Evolutionary conservation across 1,140 invertebrate genomes (phyloP).

Genomic region (Drosophila quadrilineata): DNA sequence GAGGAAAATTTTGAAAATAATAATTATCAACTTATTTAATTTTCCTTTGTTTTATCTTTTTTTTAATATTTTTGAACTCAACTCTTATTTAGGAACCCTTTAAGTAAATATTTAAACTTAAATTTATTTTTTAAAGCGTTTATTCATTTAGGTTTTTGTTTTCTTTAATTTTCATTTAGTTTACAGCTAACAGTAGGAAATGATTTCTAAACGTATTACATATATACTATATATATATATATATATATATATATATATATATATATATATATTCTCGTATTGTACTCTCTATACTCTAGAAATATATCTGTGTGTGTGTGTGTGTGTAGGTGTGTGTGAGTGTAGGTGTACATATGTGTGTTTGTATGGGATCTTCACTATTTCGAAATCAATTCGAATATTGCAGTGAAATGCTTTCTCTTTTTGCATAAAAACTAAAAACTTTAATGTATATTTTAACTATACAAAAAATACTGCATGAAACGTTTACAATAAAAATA

Average conservation of each 20-base stretch:
- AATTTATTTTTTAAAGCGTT: conserved; percentile 73
- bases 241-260: too few species aligned
- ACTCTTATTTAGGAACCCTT: too few species aligned
- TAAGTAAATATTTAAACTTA: too few species aligned
- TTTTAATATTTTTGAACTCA: too few species aligned
- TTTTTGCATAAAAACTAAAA: conserved; percentile 50
- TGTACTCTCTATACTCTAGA: conserved; percentile 51
- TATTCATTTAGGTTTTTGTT: conserved; percentile 64
- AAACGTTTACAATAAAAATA: conserved; percentile 47
- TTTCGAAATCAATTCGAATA: conserved; percentile 63
- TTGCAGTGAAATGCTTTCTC: conserved; percentile 12
- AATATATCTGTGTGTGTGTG: conserved; percentile 23
- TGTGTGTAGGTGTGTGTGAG: conserved; percentile 5
- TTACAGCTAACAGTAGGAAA: conserved; percentile 79
- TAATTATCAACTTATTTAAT: too few species aligned
- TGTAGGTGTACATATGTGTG: conserved; percentile 1
- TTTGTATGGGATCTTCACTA: conserved; percentile 16
- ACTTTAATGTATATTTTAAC: conserved; percentile 73
- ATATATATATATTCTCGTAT: too few species aligned
- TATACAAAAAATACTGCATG: conserved; percentile 80
- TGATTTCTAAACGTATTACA: conserved; percentile 72
- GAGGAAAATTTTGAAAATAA: too few species aligned
- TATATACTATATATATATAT: too few species aligned
- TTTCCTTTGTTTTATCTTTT: too few species aligned
- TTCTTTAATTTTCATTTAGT: conserved; percentile 56